Base-by-base conservation (phyloP, 2,113 vertebrate genomes). In the Phyllostomus discolor region DNA sequence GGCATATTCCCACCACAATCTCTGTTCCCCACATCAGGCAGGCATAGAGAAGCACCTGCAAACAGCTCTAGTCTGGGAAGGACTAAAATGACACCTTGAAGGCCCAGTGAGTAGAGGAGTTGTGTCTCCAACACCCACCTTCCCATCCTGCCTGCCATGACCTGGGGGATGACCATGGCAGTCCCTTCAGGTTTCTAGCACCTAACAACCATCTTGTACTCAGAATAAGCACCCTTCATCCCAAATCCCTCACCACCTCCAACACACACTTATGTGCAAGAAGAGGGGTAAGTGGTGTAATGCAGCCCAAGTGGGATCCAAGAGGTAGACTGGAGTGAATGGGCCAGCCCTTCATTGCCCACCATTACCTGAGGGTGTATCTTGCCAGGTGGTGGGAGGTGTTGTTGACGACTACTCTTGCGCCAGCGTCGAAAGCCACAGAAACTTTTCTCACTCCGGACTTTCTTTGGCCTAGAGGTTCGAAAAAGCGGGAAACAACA, bases 241-340 rank as follows among this genome's bases (percentile, higher is more conserved):
- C 33, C 26, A 2, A 38, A 10, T 78, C 12, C 8, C 2, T 2
- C 2, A 17, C 28, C 5, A 20, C 41, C 38, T 31, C 24, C 38
- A 41, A 52, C 76, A 33, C 28, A 50, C 52, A 69, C 26, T 54
- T 28, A 73, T 9, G 46, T 31, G 24, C 24, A 26, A 0, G 8
- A 38, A 54, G 22, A 78, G 50, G 19, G 38, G 7, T 17, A 41
- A 66, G 22, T 31, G 6, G 9, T 38, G 2, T 19, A 33, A 3
- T 14, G 12, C 28, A 33, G 4, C 16, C 17, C 31, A 33, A 48
- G 41, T 5, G 20, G 24, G 7, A 26, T 22, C 10, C 69, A 41
- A 41, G 4, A 3, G 31, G 38, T 9, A 6, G 7, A 1, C 2
- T 59, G 33, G 2, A 1, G 12, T 94, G 24, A 16, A 48, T 1